A percentile compares a stretch with the other conserved stretches of the same genome.
phyloP scores from a whole-genome alignment of 2,888 invertebrate species.

The Parapristionchus giblindavisi region DNA sequence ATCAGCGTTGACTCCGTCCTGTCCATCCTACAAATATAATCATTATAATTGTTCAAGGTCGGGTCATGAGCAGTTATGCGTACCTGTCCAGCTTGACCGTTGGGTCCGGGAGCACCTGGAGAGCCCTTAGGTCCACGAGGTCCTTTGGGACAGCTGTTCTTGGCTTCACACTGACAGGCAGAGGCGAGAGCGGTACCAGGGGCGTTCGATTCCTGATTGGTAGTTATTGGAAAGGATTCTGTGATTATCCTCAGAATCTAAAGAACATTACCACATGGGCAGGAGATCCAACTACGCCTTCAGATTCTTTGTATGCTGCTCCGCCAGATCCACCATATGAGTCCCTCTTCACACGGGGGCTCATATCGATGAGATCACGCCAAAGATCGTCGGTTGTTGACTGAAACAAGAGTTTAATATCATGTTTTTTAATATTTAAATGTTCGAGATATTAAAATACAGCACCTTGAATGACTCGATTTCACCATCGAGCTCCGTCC shows the following conservation, averaged over 20 bases:
- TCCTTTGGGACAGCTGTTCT: constrained; percentile 34
- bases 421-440: neutral
- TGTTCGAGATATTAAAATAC: neutral
- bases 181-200: constrained; percentile 8
- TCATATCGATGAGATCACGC: constrained; percentile 62
- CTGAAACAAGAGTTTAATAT: constrained; percentile 36
- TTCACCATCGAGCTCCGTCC: constrained; percentile 65
- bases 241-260: neutral
- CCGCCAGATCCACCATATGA: neutral
- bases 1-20: constrained; percentile 20
- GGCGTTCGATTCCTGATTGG: constrained; percentile 18
- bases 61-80: neutral
- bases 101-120: constrained; percentile 34
- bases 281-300: neutral
- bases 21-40: neutral
- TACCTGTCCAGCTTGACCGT: constrained; percentile 15
- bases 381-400: constrained; percentile 66
- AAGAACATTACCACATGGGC: neutral
- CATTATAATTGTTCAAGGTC: neutral
- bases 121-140: constrained; percentile 30
- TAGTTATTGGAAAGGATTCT: neutral
- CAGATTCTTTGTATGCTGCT: constrained; percentile 1
- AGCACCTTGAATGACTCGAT: constrained; percentile 61
- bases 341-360: constrained; percentile 12
- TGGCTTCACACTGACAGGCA: constrained; percentile 30